Percentiles rank a stretch among this genome's conserved stretches.
Conservation (phyloP, 2,797 vertebrate species). For the Falco novaeseelandiae region DNA sequence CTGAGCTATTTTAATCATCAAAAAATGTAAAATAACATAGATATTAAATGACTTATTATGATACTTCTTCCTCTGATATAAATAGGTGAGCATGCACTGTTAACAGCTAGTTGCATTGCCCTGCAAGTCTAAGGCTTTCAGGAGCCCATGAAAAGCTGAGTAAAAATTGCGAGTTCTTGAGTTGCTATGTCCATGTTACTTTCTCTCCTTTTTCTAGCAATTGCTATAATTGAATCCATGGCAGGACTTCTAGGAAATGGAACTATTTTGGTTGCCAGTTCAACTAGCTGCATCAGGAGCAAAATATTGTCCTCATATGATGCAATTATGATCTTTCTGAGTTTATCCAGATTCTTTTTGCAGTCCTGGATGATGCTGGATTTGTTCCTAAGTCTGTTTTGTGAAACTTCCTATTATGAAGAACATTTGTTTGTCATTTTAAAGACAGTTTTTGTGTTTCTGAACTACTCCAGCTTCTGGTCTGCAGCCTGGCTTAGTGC, state of each 20-base stretch:
- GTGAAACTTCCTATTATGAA: fast-evolving
- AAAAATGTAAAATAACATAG: not conserved
- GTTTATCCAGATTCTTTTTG: not conserved
- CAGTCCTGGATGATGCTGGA: not conserved
- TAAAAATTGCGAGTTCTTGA: not conserved
- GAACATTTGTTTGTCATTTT: fast-evolving
- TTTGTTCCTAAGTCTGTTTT: fast-evolving
- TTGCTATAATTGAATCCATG: not conserved
- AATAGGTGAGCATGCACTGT: not conserved
- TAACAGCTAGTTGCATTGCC: not conserved
- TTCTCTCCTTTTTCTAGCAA: not conserved
- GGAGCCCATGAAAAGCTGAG: not conserved
- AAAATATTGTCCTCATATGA: not conserved
- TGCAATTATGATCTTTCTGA: not conserved
- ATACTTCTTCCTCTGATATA: not conserved
- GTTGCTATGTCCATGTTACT: not conserved
- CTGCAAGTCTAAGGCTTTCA: not conserved
- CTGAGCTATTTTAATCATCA: not conserved
- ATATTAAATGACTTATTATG: not conserved
- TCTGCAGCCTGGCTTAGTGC: not conserved
- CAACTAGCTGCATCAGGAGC: not conserved
- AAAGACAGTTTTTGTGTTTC: not conserved
- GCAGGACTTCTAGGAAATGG: not conserved
- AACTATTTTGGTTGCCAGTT: not conserved
- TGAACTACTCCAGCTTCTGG: not conserved